Base-by-base conservation (phyloP, 2,113 vertebrate species). In the Calypte anna region DNA sequence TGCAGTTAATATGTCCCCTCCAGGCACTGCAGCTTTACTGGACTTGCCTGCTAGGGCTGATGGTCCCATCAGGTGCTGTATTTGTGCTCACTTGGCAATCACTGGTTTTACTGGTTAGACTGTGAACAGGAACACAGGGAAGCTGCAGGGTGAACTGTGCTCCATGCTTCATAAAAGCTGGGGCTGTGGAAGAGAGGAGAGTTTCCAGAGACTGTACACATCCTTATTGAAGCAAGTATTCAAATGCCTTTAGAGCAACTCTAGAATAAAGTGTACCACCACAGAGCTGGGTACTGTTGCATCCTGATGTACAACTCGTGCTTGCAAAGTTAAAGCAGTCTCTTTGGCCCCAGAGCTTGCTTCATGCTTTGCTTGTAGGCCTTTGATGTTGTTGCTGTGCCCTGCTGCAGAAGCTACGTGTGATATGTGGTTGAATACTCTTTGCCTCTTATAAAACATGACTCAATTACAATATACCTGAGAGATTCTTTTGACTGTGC, bases 401-500 rank as follows among this genome's bases (percentile, higher is more conserved):
- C 16, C 70, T 88, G 85, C 23, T 91, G 64, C 94, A 82, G 89
- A 85, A 94, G 86, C 86, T 88, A 27, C 91, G 1, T 78, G 22
- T n/a, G 7, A 25, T 70, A 11, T 38, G 10, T 86, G 93, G 64
- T 44, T 78, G 88, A 70, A 93, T 63, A 4, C 77, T 61, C 86
- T 93, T 91, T 95, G 88, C 91, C 18, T 31, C 94, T 93, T 90
- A 88, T 93, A 93, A 94, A 95, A 63, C 70, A 24, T 66, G 72
- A 90, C 78, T 95, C 31, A 19, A 88, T 90, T 90, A 79, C 85
- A 95, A 86, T 31, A 38, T 11, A 90, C 82, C 85, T 73, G 88
- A 86, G 95, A 94, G 93, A 67, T 87, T 92, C 88, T 90, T 82
- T 74, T 51, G 59, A 7, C 61, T 95, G 80, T 94, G 91, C 88